phyloP scores from a whole-genome alignment of 2,888 invertebrate species.

The Muschampia plurimacula region DNA sequence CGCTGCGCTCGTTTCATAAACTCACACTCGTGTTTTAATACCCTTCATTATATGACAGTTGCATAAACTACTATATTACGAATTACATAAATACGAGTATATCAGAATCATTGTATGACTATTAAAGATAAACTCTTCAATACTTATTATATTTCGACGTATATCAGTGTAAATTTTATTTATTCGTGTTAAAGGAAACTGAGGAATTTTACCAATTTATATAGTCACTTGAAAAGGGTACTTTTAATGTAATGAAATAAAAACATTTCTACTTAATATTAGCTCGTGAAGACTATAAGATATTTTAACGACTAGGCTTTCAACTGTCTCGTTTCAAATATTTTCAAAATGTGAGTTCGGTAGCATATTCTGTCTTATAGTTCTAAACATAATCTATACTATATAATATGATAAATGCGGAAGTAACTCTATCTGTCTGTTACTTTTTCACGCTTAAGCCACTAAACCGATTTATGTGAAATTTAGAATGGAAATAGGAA shows the following conservation, averaged over 20 bases:
- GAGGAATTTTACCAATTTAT: constrained; percentile 60
- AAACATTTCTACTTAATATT: constrained; percentile 60
- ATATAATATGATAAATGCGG: too few species aligned
- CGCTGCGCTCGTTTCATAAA: too few species aligned
- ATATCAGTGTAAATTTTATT: constrained; percentile 30
- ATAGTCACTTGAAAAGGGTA: constrained; percentile 63
- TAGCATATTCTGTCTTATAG: not conserved
- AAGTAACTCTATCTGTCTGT: too few species aligned
- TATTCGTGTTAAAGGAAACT: constrained; percentile 44
- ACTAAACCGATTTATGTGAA: too few species aligned
- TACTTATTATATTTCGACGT: constrained; percentile 32
- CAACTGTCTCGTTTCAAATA: constrained; percentile 33
- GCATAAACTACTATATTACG: too few species aligned
- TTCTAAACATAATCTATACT: not conserved
- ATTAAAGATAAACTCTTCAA: not conserved
- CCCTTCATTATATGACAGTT: too few species aligned
- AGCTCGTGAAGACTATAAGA: constrained; percentile 57
- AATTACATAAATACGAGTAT: too few species aligned
- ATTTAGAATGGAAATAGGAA: too few species aligned
- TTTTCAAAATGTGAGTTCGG: not conserved
- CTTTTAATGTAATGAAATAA: constrained; percentile 56
- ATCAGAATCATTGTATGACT: too few species aligned
- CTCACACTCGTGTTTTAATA: too few species aligned
- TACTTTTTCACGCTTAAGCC: too few species aligned
- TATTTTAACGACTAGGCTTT: constrained; percentile 42